A percentile compares a stretch with the other conserved stretches of the same genome.
These are phyloP conservation scores for Calycopis cecrops DNA, from an alignment of 1,140 invertebrate genomes.

Conservation along the genomic window DNA sequence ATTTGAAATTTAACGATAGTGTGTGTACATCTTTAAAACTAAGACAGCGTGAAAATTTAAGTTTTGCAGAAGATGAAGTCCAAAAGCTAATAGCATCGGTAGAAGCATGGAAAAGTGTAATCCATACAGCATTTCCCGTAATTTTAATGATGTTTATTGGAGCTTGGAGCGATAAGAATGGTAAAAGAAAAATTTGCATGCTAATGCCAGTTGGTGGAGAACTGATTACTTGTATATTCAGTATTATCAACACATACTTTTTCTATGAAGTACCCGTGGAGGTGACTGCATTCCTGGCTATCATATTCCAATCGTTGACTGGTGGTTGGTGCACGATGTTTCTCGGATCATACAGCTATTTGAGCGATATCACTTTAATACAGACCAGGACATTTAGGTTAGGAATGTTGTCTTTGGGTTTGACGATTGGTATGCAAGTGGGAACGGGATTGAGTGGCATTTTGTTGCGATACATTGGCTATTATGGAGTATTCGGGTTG, in stretches of 20 bases:
- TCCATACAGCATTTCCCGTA: conserved; percentile 74
- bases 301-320: conserved; percentile 84
- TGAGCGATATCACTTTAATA: conserved; percentile 87
- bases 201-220: conserved; percentile 88
- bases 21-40: conserved; percentile 47
- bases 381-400: conserved; percentile 87
- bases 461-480: conserved; percentile 54
- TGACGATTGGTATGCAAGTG: conserved; percentile 76
- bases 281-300: conserved; percentile 79
- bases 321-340: conserved; percentile 92
- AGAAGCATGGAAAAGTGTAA: conserved; percentile 72
- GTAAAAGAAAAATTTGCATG: conserved; percentile 88
- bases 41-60: conserved; percentile 47
- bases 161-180: conserved; percentile 82
- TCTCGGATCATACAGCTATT: conserved; percentile 91
- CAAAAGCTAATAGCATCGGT: conserved; percentile 78
- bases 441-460: conserved; percentile 68
- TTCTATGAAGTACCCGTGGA: conserved; percentile 85
- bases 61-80: conserved; percentile 52
- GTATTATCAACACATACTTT: conserved; percentile 86
- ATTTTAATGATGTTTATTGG: conserved; percentile 77
- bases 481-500: conserved; percentile 64
- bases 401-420: conserved; percentile 87
- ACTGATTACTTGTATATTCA: conserved; percentile 83
- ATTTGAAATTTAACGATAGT: conserved; percentile 45